Evolutionary conservation across 2,113 vertebrate genomes (phyloP), one percentile per base, ranked within the genome.

Genomic region (Neolamprologus caudopunctatus): DNA sequence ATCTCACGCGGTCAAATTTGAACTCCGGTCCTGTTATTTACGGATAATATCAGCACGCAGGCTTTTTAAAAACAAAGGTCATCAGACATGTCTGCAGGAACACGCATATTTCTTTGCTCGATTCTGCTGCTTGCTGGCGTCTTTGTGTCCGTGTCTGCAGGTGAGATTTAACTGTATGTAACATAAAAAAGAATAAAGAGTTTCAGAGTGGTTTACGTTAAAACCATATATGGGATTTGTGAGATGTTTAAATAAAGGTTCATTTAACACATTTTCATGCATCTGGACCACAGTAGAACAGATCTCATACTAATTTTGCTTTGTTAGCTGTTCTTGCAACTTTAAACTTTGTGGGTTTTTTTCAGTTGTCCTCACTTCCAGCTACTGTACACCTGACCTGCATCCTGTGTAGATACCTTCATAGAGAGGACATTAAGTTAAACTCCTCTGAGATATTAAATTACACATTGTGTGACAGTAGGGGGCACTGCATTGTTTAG

Each of bases 51-150:
- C n/a, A n/a, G n/a, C n/a, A n/a, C n/a, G n/a, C n/a, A n/a, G n/a
- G n/a, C n/a, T n/a, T n/a, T n/a, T n/a, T n/a, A n/a, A n/a, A n/a
- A n/a, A n/a, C n/a, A n/a, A n/a, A n/a, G n/a, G n/a, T n/a, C n/a
- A n/a, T n/a, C n/a, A n/a, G n/a, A n/a, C n/a, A n/a, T n/a, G n/a
- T n/a, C n/a, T n/a, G n/a, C n/a, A n/a, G n/a, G n/a, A n/a, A n/a
- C n/a, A n/a, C n/a, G n/a, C n/a, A n/a, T n/a, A n/a, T n/a, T n/a
- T 3, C 0, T 68, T 37, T 37, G 61, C 0, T 5, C 2, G 1
- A 37, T n/a, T 68, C 19, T 68, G 61, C 61, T 68, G 33, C 16
- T 66, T 66, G 31, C 31, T n/a, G 17, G 31, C 0, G 0, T 66
- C 17, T 66, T 66, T 33, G 31, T 63, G 58, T 63, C 28, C 1